phyloP scores from a whole-genome alignment of 1,140 invertebrate species.

The Orussus abietinus region DNA sequence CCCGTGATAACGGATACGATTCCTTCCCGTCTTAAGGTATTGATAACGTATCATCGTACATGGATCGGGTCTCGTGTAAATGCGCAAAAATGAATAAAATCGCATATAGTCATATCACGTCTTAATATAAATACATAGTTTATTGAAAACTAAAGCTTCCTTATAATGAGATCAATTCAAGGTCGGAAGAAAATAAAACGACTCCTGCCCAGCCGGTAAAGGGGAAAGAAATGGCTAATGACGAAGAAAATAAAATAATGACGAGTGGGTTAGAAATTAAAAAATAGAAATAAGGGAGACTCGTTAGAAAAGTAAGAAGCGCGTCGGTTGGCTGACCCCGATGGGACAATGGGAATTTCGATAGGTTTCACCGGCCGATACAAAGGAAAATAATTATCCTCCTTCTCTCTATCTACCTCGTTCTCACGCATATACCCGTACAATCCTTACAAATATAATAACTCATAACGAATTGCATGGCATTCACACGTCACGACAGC shows the following conservation, averaged over 20 bases:
- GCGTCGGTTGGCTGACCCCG: conserved; percentile 3
- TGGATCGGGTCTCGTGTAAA: too few relatives aligned
- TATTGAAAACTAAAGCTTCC: conserved; percentile 21
- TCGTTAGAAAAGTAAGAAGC: too few relatives aligned
- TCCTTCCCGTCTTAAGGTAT: too few relatives aligned
- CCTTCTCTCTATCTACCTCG: not conserved
- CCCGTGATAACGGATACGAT: too few relatives aligned
- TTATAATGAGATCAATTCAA: conserved; percentile 23
- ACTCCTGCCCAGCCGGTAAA: too few relatives aligned
- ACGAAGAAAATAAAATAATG: too few relatives aligned
- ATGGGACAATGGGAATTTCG: conserved; percentile 14
- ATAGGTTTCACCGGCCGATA: conserved; percentile 18
- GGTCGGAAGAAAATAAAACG: conserved; percentile 18
- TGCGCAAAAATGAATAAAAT: too few relatives aligned
- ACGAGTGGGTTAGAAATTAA: too few relatives aligned
- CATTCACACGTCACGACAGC: conserved; percentile 36
- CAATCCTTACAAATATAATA: conserved; percentile 26
- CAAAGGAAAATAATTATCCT: not conserved
- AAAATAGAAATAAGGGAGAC: too few relatives aligned
- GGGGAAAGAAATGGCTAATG: too few relatives aligned
- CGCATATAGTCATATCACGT: too few relatives aligned
- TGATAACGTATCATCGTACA: too few relatives aligned
- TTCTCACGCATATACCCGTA: conserved; percentile 12
- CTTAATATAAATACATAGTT: conserved; percentile 23
- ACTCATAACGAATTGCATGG: conserved; percentile 30